Percentiles rank a stretch among this genome's conserved stretches.
These are phyloP conservation scores for Epinephelus awoara DNA, from an alignment of 2,797 vertebrate species.

Conservation along the genomic window DNA sequence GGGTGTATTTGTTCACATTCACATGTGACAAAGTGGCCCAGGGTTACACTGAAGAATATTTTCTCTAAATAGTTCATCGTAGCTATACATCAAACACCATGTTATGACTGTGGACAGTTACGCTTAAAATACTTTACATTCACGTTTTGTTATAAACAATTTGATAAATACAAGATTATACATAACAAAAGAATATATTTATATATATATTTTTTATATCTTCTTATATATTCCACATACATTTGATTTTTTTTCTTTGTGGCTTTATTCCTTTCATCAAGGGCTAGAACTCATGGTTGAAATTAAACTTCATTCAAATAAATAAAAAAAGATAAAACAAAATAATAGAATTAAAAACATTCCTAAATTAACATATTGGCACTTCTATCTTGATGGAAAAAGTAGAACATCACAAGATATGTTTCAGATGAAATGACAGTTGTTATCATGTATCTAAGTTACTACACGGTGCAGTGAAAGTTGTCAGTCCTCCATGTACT, in stretches of 20 bases:
- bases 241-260: constrained; percentile 72
- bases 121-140: constrained; percentile 89
- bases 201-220: constrained; percentile 73
- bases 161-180: constrained; percentile 90
- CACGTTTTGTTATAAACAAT: constrained; percentile 89
- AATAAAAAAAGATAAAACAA: constrained; percentile 64
- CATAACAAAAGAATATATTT: constrained; percentile 90
- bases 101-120: constrained; percentile 86
- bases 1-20: constrained; percentile 72
- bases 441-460: constrained; percentile 38
- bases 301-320: constrained; percentile 71
- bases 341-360: constrained; percentile 42
- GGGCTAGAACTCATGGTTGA: constrained; percentile 61
- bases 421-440: constrained; percentile 53
- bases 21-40: constrained; percentile 70
- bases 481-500: constrained; percentile 38
- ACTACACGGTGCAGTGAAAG: constrained; percentile 53
- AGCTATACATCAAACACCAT: constrained; percentile 89
- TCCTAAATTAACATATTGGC: constrained; percentile 60
- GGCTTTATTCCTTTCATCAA: constrained; percentile 80
- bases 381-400: constrained; percentile 67
- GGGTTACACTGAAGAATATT: constrained; percentile 80
- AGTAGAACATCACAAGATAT: constrained; percentile 38
- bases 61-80: constrained; percentile 82
- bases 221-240: constrained; percentile 79